Evolutionary conservation across 1,140 invertebrate species (phyloP).

Genomic region (Pseudomyrmex gracilis): DNA sequence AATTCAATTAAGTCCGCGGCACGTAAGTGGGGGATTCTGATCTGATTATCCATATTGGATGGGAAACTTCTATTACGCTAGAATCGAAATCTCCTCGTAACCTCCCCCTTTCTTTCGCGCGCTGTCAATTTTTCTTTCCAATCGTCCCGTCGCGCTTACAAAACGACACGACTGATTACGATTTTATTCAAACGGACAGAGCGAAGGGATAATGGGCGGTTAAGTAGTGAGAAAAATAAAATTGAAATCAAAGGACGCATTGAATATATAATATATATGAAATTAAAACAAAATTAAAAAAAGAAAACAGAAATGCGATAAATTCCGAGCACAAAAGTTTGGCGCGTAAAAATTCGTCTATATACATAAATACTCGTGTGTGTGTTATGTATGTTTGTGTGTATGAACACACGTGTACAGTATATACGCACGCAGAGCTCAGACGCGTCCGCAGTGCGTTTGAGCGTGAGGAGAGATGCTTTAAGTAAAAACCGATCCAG

Average conservation of each 20-base stretch:
- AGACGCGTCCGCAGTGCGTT: constrained; percentile 6
- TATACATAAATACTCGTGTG: constrained; percentile 72
- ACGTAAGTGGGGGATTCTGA: constrained; percentile 41
- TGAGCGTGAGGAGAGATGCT: constrained; percentile 45
- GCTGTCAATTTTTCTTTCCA: constrained; percentile 27
- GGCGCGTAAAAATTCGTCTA: constrained; percentile 64
- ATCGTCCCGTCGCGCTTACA: constrained; percentile 12
- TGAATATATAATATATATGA: constrained; percentile 18
- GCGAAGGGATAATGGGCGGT: constrained; percentile 8
- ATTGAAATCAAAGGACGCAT: constrained; percentile 22
- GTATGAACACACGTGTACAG: constrained; percentile 13
- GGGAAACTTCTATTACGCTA: constrained; percentile 54
- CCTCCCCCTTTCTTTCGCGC: constrained; percentile 35
- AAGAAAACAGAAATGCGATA: constrained; percentile 22
- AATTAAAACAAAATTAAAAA: constrained; percentile 64
- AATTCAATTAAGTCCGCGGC: constrained; percentile 54
- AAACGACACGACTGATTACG: constrained; percentile 28
- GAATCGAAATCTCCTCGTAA: constrained; percentile 46
- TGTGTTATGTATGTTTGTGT: constrained; percentile 19
- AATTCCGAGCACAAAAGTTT: constrained; percentile 50
- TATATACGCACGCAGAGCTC: no score
- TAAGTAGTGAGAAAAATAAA: constrained; percentile 15
- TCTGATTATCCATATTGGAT: constrained; percentile 60
- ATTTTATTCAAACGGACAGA: constrained; percentile 25
- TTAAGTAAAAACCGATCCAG: constrained; percentile 62